phyloP scores from a whole-genome alignment of 2,888 invertebrate species.

The Aphelenchoides bicaudatus region DNA sequence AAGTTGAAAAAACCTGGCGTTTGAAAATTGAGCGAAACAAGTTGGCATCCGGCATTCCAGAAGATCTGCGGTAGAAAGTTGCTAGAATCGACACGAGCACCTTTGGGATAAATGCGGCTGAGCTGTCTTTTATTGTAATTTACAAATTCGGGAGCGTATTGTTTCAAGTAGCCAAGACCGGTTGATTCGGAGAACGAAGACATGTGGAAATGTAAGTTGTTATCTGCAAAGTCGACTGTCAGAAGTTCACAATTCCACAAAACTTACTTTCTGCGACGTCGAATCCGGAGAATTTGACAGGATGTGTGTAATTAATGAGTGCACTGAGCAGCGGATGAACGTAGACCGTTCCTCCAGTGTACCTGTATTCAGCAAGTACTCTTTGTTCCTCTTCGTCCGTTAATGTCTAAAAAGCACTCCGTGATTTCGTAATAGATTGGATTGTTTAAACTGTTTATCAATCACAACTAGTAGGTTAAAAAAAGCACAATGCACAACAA shows the following conservation, averaged over 20 bases:
- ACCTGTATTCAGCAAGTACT: conserved; percentile 69
- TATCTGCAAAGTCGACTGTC: conserved; percentile 69
- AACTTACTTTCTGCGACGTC: conserved; percentile 85
- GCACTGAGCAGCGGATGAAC: conserved; percentile 98
- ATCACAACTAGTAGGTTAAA: conserved; percentile 1
- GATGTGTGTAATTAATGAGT: conserved; percentile 99
- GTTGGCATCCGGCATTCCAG: conserved; percentile 99
- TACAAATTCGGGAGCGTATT: conserved; percentile 94
- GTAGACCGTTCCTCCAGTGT: conserved; percentile 95
- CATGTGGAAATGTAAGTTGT: conserved; percentile 95
- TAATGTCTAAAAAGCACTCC: conserved; percentile 60
- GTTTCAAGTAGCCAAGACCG: conserved; percentile 89
- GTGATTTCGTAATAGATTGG: background rate
- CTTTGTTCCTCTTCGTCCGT: conserved; percentile 65
- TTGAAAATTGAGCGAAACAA: conserved; percentile 98
- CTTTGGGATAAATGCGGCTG: conserved; percentile 97
- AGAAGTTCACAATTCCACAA: background rate
- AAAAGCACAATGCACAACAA: conserved; percentile 13
- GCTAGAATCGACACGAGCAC: conserved; percentile 71
- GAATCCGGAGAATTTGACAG: conserved; percentile 96
- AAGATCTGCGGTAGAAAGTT: conserved; percentile 74
- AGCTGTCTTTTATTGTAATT: conserved; percentile 99
- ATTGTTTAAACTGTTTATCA: conserved; percentile 5
- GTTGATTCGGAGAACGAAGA: conserved; percentile 97
- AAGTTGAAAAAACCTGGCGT: no score